Percentiles rank a stretch among this genome's conserved stretches.
Evolutionary conservation across 2,888 invertebrate species (phyloP).

Genomic region (Odontothrips loti): DNA sequence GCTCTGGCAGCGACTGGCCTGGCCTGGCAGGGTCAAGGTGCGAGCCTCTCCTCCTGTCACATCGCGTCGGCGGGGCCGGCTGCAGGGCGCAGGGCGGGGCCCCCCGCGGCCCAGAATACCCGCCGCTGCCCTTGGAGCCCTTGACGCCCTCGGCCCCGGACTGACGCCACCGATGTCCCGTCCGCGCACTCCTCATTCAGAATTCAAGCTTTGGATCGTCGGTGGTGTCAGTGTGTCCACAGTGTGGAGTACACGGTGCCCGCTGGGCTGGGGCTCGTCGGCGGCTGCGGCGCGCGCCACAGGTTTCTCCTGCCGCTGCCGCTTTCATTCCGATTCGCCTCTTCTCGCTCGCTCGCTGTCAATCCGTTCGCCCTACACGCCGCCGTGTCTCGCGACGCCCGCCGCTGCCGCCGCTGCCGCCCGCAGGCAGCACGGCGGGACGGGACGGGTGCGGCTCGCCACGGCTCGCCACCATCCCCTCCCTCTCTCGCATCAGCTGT

Average conservation of each 20-base stretch:
- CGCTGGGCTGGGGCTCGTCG: neutral
- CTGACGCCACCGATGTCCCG: too few species aligned
- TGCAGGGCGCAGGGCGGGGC: too few species aligned
- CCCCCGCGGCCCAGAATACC: too few species aligned
- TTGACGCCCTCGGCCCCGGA: too few species aligned
- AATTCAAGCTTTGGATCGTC: too few species aligned
- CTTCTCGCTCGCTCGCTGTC: too few species aligned
- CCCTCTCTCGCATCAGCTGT: neutral
- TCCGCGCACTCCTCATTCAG: too few species aligned
- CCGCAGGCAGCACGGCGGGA: neutral
- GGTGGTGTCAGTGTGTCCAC: too few species aligned
- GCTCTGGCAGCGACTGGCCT: neutral
- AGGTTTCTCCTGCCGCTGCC: neutral
- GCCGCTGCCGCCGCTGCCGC: neutral
- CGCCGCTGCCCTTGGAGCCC: too few species aligned
- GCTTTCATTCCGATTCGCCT: neutral
- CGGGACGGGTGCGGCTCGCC: neutral
- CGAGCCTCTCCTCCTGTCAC: neutral
- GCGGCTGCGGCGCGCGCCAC: neutral
- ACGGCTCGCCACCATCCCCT: neutral
- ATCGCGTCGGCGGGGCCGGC: neutral
- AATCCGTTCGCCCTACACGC: too few species aligned
- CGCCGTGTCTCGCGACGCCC: too few species aligned
- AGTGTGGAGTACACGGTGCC: too few species aligned
- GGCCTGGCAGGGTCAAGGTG: neutral